A percentile compares a stretch with the other conserved stretches of the same genome.
These are phyloP conservation scores for Melanocharis versteri DNA, from an alignment of 2,113 vertebrate genomes.

Conservation along the genomic window DNA sequence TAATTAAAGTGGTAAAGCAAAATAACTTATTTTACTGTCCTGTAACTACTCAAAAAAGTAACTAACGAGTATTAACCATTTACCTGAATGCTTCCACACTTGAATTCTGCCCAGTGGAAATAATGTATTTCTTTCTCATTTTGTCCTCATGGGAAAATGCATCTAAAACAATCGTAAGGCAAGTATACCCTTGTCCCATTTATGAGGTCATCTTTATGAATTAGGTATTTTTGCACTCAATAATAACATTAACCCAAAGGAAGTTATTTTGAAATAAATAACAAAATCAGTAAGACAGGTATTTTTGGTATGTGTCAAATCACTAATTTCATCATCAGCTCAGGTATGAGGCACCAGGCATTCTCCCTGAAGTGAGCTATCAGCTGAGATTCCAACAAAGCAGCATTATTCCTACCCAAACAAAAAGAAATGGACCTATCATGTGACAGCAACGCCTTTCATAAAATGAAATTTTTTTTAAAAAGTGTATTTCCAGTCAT, in stretches of 20 bases:
- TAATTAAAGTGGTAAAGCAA: not conserved
- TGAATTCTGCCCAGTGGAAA: not conserved
- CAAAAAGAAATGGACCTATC: not conserved
- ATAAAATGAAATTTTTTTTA: too few species aligned
- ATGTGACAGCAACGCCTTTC: not conserved
- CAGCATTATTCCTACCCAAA: not conserved
- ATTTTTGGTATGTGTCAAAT: not conserved
- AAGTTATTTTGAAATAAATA: not conserved
- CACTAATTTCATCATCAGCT: not conserved
- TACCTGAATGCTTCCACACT: not conserved
- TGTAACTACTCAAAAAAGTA: not conserved
- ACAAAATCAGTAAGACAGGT: not conserved
- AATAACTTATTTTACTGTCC: not conserved
- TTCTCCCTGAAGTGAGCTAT: not conserved
- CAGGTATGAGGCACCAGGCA: not conserved
- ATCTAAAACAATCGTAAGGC: not conserved
- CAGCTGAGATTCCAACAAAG: not conserved
- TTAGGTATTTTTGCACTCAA: not conserved
- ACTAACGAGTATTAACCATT: not conserved
- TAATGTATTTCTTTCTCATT: not conserved
- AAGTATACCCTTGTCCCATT: not conserved
- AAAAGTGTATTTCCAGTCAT: not conserved
- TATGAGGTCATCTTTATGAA: not conserved
- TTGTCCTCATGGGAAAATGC: not conserved
- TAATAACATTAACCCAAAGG: not conserved